Percentiles rank a stretch among this genome's conserved stretches.
These are phyloP conservation scores for Rafetus swinhoei DNA, from an alignment of 2,113 vertebrate species.

Conservation along the genomic window DNA sequence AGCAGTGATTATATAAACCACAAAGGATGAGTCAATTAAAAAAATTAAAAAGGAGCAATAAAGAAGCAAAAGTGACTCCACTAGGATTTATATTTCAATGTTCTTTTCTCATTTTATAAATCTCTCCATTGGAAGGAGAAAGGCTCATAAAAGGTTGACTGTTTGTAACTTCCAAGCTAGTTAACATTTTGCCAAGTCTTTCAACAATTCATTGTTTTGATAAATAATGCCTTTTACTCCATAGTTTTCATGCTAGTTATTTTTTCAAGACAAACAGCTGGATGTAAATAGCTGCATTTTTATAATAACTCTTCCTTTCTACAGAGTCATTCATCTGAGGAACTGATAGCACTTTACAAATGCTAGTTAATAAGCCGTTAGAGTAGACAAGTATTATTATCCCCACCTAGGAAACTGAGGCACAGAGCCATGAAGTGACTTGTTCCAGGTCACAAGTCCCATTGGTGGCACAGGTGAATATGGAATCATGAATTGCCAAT, in stretches of 20 bases:
- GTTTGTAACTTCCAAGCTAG: fast-evolving
- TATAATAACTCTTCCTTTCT: neutral
- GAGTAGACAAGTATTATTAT: neutral
- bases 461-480: neutral
- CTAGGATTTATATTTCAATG: neutral
- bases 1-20: neutral
- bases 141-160: neutral
- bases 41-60: neutral
- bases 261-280: neutral
- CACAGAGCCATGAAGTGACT: neutral
- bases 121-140: neutral
- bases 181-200: neutral
- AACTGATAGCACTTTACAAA: neutral
- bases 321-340: neutral
- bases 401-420: neutral
- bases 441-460: neutral
- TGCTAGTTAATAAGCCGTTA: neutral
- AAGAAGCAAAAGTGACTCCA: neutral
- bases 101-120: neutral
- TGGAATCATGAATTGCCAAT: neutral
- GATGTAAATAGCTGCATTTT: neutral
- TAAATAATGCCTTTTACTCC: neutral
- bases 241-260: fast-evolving
- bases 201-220: neutral
- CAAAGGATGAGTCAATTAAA: neutral